Conservation (phyloP, 2,113 vertebrate species). For the Ammodytes dubius region DNA sequence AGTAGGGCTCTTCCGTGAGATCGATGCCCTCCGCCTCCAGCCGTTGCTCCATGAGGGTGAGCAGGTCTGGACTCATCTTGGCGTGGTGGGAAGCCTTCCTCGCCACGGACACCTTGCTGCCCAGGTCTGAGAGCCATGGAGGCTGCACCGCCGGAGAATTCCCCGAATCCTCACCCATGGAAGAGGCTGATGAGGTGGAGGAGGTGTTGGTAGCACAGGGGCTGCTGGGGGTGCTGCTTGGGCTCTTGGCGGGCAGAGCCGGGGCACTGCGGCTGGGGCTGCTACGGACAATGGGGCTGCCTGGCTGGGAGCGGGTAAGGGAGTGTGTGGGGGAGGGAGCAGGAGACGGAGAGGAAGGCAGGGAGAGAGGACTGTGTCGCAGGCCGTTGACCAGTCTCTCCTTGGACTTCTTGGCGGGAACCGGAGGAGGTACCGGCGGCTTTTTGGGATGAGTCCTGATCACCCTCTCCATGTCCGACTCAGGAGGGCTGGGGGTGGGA, state of each 20-base stretch:
- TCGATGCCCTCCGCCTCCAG: conserved; percentile 92
- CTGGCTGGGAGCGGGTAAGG: conserved; percentile 73
- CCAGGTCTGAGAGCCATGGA: conserved; percentile 91
- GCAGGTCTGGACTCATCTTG: conserved; percentile 89
- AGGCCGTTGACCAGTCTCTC: conserved; percentile 93
- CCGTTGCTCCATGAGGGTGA: conserved; percentile 90
- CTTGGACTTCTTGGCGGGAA: conserved; percentile 95
- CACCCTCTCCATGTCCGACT: conserved; percentile 71
- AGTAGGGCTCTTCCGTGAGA: conserved; percentile 97
- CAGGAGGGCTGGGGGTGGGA: conserved; percentile 72
- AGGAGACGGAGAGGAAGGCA: conserved; percentile 83
- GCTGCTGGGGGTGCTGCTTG: conserved; percentile 70
- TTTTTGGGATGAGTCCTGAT: conserved; percentile 87
- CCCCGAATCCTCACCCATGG: conserved; percentile 78
- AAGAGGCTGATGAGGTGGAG: conserved; percentile 70
- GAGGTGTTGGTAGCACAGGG: conserved; percentile 62
- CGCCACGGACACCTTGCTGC: conserved; percentile 87
- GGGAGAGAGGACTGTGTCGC: conserved; percentile 79
- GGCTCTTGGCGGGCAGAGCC: conserved; percentile 86
- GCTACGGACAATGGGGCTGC: conserved; percentile 68
- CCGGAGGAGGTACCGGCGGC: conserved; percentile 92
- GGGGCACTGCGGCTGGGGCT: conserved; percentile 80
- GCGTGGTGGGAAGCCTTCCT: conserved; percentile 90
- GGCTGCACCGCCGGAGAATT: conserved; percentile 82
- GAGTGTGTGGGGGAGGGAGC: conserved; percentile 85